These are phyloP conservation scores for Chorisops tibialis DNA, from an alignment of 2,888 invertebrate genomes.

Conservation along the genomic window DNA sequence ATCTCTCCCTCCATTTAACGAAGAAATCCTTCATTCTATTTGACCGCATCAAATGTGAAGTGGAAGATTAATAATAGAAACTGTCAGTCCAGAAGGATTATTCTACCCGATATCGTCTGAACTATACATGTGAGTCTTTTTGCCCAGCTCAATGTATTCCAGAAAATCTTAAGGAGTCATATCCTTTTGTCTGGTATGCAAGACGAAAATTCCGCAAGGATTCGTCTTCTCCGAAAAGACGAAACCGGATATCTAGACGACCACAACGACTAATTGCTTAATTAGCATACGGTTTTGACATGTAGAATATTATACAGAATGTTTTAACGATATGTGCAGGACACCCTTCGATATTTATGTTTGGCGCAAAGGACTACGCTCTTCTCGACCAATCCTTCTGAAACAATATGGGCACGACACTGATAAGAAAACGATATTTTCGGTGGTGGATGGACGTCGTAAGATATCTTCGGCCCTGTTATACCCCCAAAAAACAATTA, in stretches of 20 bases:
- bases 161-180: conserved; percentile 7
- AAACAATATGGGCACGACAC: neutral
- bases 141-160: neutral
- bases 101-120: neutral
- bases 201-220: conserved; percentile 1
- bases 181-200: conserved; percentile 10
- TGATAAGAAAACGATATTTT: neutral
- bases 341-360: neutral
- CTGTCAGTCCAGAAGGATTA: conserved; percentile 15
- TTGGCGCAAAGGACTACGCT: neutral
- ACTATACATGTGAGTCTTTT: too few species aligned
- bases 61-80: neutral
- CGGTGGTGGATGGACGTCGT: conserved; percentile 1
- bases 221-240: conserved; percentile 10
- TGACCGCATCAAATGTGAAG: conserved; percentile 7
- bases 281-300: conserved; percentile 52
- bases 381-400: neutral
- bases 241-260: conserved; percentile 39
- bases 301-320: conserved; percentile 17
- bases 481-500: conserved; percentile 4
- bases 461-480: conserved; percentile 7
- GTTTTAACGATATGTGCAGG: neutral
- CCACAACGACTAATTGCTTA: conserved; percentile 53
- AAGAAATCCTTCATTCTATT: neutral
- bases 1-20: too few species aligned